Base-by-base conservation (phyloP, 2,113 vertebrate species). In the Phyllostomus discolor region DNA sequence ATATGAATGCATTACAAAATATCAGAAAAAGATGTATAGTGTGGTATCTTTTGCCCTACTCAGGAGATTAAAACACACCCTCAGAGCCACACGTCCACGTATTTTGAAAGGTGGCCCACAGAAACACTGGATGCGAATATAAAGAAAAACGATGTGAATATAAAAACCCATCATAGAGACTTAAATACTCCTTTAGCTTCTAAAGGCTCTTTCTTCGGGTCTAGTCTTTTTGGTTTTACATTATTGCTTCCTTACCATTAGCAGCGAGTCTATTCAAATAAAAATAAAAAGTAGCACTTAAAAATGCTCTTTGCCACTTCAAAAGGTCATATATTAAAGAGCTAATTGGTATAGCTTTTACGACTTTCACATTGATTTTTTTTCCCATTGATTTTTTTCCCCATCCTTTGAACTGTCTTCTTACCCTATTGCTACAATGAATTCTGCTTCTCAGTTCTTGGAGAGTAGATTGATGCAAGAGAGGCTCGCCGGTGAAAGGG, bases 301-400 rank as follows among this genome's bases (percentile, higher is more conserved):
- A 97, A 98, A 98, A 94, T 96, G 83, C 17, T 89, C 75, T 98
- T 97, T 97, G 97, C 66, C 88, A 96, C 92, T 98, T 98, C 91
- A 94, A 96, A 98, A 97, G 89, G 41, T 86, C 67, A 88, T 98
- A 85, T 97, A 97, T 98, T 98, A 97, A 91, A 97, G 59, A 97
- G 57, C 78, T 98, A 97, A 97, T 98, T 98, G 92, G 85, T 97
- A 91, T 10, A 92, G 97, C 48, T 96, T 97, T 98, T 98, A 98
- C 93, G 97, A 91, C 70, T 92, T 95, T 95, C 90, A 7, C 88
- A 93, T 66, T 95, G 96, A 88, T 62, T 93, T 93, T 97, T 64
- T 64, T 64, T 31, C 86, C 69, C 66, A 97, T 96, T 97, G 95
- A 97, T 98, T 98, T 98, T 94, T 73, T 73, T 20, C n/a, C 80